Evolutionary conservation across 2,113 vertebrate species (phyloP), one percentile per base, ranked within the genome.

Genomic region (Orycteropus afer): DNA sequence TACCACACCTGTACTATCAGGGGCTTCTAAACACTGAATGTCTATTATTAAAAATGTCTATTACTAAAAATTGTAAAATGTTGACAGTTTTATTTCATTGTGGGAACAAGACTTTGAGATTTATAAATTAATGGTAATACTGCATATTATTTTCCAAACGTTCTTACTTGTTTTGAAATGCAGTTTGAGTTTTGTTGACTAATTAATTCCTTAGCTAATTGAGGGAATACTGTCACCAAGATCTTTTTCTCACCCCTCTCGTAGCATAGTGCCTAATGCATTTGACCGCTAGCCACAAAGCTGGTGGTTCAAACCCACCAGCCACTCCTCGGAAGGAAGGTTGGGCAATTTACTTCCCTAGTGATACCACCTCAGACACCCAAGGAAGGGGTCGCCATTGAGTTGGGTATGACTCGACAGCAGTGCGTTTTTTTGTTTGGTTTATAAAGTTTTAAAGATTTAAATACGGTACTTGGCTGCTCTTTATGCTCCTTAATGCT

Each of bases 71-170:
- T 47, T 71, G 14, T 74, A 27, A 20, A 37, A 23, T 45, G 37
- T 86, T 82, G 67, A 76, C 37, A 37, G 34, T 79, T 78, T 71
- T 42, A 74, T 12, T 76, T 92, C 37, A n/a, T 80, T 80, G 90
- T 90, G 61, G 53, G 25, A 95, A 37, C 9, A 23, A 45, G 42
- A 73, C 12, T n/a, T n/a, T 79, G 76, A 42, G 3, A 88, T 92
- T 88, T 77, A 61, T 63, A 80, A 77, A 49, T 69, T 61, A 79
- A 74, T 86, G 32, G 49, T 65, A 71, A 47, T 25, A 29, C 47
- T 89, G 11, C 51, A 51, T 81, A 63, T 79, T 93, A 80, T 88
- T 87, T 96, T 95, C 69, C 29, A n/a, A 27, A 82, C 23, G 63
- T 25, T 37, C n/a, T 37, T 78, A 63, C 27, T 67, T 82, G 1